Base-by-base conservation (phyloP, 2,113 vertebrate genomes). In the Pachyramphus minor region DNA sequence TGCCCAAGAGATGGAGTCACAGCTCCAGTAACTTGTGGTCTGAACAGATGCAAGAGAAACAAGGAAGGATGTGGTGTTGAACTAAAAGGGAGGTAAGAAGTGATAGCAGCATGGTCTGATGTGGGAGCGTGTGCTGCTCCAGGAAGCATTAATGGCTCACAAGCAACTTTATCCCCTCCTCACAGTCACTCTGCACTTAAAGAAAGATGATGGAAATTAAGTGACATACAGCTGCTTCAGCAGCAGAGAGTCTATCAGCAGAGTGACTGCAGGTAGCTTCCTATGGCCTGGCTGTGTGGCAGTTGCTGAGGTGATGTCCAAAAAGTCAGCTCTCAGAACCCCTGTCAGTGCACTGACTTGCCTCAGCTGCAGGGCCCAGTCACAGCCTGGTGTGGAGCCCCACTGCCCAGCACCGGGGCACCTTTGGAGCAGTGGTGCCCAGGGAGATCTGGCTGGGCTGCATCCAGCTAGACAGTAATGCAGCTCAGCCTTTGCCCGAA, bases 51-150 rank as follows among this genome's bases (percentile, higher is more conserved):
- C 23, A 83, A 72, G 62, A 39, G 56, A 85, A 90, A 37, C 21
- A 83, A 60, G 22, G 12, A 41, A 83, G 37, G 50, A 75, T 79
- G 62, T 79, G 62, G 50, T 39, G 16, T 12, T 87, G 77, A 64
- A 52, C 52, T 86, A 21, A 28, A 74, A 6, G 23, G 44, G n/a
- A 83, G 21, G 53, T 60, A 72, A 80, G 53, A 86, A 76, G 44
- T 0, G 1, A 39, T 68, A 85, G 24, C 5, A 2, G 11, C 1
- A 1, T 45, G 64, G 28, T 72, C 41, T 1, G 3, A 23, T 37
- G 33, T 55, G 55, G 59, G n/a, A 71, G 39, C 53, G 8, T 4
- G 15, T 28, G 42, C 66, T 1, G 4, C 55, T 78, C 44, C 68
- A 73, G 37, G 2, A 3, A 42, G 53, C 14, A 19, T 42, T 68